Percentiles rank a stretch among this genome's conserved stretches.
phyloP scores from a whole-genome alignment of 2,113 vertebrate species.

The Salvator merianae region DNA sequence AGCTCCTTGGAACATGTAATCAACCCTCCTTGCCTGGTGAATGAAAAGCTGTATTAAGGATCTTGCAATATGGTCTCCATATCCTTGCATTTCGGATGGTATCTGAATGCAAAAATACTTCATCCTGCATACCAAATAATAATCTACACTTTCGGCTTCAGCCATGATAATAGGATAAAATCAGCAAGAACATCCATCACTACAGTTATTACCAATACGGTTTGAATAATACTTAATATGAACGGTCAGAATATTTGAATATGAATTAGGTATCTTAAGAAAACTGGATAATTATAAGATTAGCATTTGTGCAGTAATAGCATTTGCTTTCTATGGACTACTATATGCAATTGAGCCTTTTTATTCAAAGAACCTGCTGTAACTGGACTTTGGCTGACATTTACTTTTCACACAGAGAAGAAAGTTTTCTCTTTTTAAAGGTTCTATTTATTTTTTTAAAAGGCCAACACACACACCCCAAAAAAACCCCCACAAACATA shows the following conservation, averaged over 20 bases:
- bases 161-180: background rate
- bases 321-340: background rate
- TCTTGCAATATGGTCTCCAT: fast-evolving
- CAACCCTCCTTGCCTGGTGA: slow-evolving; percentile 10
- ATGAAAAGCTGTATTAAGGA: slow-evolving; percentile 8
- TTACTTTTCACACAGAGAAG: background rate
- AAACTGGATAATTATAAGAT: background rate
- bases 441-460: background rate
- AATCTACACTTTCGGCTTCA: background rate
- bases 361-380: background rate
- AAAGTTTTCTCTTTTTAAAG: background rate
- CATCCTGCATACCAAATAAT: background rate
- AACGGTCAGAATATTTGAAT: background rate
- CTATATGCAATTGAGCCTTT: background rate
- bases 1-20: slow-evolving; percentile 5
- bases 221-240: background rate
- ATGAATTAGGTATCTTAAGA: background rate
- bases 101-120: background rate
- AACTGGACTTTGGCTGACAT: background rate
- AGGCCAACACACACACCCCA: too few relatives aligned
- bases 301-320: background rate
- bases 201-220: background rate
- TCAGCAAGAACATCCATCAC: background rate
- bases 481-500: background rate
- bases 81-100: background rate